Percentiles rank a stretch among this genome's conserved stretches.
Evolutionary conservation across 1,140 invertebrate species (phyloP).

Genomic region (Listronotus oregonensis): DNA sequence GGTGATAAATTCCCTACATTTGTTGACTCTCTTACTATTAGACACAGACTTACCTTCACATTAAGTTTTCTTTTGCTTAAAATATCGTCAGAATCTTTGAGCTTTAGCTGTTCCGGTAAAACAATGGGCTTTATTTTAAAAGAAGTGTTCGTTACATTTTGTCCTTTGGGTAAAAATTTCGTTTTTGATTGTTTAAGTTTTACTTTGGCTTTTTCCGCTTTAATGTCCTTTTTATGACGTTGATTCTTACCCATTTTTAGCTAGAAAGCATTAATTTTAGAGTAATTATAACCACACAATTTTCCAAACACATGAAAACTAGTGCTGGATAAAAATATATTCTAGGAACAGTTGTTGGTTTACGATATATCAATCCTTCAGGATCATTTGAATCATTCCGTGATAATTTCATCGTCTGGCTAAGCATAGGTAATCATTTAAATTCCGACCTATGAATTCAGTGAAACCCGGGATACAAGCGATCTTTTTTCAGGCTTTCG

Average conservation of each 20-base stretch:
- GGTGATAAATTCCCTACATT: too few relatives aligned
- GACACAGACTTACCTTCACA: constrained; percentile 67
- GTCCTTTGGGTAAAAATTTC: constrained; percentile 71
- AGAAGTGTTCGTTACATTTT: constrained; percentile 83
- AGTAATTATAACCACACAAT: background rate
- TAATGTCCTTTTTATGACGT: constrained; percentile 69
- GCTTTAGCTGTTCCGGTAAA: constrained; percentile 75
- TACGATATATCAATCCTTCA: too few relatives aligned
- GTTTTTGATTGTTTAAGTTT: constrained; percentile 74
- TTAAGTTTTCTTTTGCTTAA: constrained; percentile 76
- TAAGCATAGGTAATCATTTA: too few relatives aligned
- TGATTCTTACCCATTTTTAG: constrained; percentile 61
- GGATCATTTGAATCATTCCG: too few relatives aligned
- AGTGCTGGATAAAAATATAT: background rate
- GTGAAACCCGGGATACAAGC: too few relatives aligned
- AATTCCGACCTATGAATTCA: too few relatives aligned
- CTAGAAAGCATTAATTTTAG: background rate
- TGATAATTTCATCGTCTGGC: too few relatives aligned
- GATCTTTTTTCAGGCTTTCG: too few relatives aligned
- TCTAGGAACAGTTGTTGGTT: too few relatives aligned
- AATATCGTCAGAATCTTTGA: constrained; percentile 63
- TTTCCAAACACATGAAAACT: background rate
- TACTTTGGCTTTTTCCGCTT: constrained; percentile 77
- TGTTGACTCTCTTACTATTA: too few relatives aligned
- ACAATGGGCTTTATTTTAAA: constrained; percentile 89